These are phyloP conservation scores for Nasonia vitripennis DNA, from an alignment of 1,140 invertebrate species.

Conservation along the genomic window DNA sequence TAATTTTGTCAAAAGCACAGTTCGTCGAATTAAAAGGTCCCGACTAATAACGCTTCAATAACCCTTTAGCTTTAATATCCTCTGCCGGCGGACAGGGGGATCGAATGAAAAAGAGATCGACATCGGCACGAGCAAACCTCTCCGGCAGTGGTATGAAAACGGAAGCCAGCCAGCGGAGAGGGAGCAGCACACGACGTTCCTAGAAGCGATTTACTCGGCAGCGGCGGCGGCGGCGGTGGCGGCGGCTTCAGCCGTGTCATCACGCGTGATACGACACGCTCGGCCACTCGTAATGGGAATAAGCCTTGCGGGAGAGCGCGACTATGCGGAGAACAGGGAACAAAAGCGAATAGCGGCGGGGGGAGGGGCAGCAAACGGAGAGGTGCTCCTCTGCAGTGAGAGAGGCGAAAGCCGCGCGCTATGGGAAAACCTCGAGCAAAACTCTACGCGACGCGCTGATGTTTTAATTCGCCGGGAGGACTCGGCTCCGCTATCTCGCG, in stretches of 20 bases:
- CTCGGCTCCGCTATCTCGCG: too few relatives aligned
- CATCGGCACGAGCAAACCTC: background rate
- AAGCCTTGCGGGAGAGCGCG: conserved; percentile 55
- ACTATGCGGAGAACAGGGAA: background rate
- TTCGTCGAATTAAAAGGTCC: too few relatives aligned
- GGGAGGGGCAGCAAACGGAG: background rate
- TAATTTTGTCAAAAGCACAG: too few relatives aligned
- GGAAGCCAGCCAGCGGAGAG: conserved; percentile 1
- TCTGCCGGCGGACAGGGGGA: background rate
- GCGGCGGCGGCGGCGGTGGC: background rate
- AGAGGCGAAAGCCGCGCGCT: background rate
- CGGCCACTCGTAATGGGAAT: conserved; percentile 51
- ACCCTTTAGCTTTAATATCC: too few relatives aligned
- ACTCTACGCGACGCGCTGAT: background rate
- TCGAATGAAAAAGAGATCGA: conserved; percentile 6
- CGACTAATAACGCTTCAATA: too few relatives aligned
- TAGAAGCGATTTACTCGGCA: conserved; percentile 32
- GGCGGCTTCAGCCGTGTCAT: conserved; percentile 21
- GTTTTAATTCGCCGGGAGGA: too few relatives aligned
- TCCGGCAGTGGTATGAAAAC: background rate
- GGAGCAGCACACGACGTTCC: conserved; percentile 18
- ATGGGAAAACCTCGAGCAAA: background rate
- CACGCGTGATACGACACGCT: conserved; percentile 34
- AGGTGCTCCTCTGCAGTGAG: background rate
- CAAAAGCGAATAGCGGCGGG: background rate